phyloP scores from a whole-genome alignment of 2,888 invertebrate genomes.

The Scaptomyza flava region DNA sequence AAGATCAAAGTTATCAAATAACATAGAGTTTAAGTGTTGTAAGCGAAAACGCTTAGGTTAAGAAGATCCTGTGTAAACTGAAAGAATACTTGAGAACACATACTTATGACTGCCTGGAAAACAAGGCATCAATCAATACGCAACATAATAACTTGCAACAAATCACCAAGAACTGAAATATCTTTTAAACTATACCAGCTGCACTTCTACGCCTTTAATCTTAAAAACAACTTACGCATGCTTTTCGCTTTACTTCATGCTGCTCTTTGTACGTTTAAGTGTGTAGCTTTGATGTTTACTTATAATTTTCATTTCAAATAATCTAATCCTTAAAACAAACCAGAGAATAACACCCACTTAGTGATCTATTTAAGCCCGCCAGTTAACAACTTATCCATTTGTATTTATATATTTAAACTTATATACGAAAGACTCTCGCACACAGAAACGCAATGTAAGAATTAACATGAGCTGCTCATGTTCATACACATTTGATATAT shows the following conservation, averaged over 20 bases:
- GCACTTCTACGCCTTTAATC: slow-evolving; percentile 24
- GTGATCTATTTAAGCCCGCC: slow-evolving; percentile 15
- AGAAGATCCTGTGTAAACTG: slow-evolving; percentile 67
- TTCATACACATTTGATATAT: slow-evolving; percentile 32
- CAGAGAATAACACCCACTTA: slow-evolving; percentile 16
- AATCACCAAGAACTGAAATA: slow-evolving; percentile 8
- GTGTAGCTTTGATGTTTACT: slow-evolving; percentile 37
- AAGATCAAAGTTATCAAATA: slow-evolving; percentile 52
- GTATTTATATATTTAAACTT: slow-evolving; percentile 1
- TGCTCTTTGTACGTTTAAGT: slow-evolving; percentile 57
- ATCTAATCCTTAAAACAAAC: background rate
- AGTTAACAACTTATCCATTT: slow-evolving; percentile 16
- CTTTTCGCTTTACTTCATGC: slow-evolving; percentile 35
- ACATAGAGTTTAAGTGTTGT: slow-evolving; percentile 54
- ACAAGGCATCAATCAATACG: slow-evolving; percentile 13
- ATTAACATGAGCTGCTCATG: slow-evolving; percentile 25
- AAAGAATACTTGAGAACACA: slow-evolving; percentile 71
- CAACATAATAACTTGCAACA: slow-evolving; percentile 21
- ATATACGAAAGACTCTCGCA: slow-evolving; percentile 27
- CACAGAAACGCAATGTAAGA: slow-evolving; percentile 36
- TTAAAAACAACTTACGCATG: slow-evolving; percentile 59
- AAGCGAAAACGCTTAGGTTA: slow-evolving; percentile 56
- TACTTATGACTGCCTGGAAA: slow-evolving; percentile 54
- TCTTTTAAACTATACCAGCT: slow-evolving; percentile 11
- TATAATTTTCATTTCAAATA: slow-evolving; percentile 26